phyloP scores from a whole-genome alignment of 2,888 invertebrate genomes.

The Scelioninae gen. 2 region DNA sequence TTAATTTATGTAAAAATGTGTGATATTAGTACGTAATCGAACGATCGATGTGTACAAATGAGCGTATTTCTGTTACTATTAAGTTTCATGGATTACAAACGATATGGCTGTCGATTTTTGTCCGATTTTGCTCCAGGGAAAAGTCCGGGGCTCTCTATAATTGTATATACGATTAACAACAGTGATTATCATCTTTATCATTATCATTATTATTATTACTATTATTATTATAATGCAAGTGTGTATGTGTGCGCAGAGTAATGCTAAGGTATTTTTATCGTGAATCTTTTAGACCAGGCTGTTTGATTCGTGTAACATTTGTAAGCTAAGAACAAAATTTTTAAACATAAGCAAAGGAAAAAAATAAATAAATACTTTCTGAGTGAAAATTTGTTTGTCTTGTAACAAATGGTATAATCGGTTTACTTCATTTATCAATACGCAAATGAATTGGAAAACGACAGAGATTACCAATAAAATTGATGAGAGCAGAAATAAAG shows the following conservation, averaged over 20 bases:
- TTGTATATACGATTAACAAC: conserved; percentile 3
- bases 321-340: conserved; percentile 1
- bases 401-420: too few relatives aligned
- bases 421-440: too few relatives aligned
- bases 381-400: too few relatives aligned
- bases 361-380: neutral
- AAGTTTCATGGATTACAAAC: conserved; percentile 12
- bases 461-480: too few relatives aligned
- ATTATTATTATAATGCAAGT: conserved; percentile 5
- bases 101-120: neutral
- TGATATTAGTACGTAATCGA: conserved; percentile 18
- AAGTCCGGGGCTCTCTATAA: neutral
- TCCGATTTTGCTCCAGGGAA: neutral
- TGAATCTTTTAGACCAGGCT: conserved; percentile 10
- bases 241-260: conserved; percentile 13
- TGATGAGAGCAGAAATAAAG: too few relatives aligned
- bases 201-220: too few relatives aligned
- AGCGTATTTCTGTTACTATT: conserved; percentile 22
- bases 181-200: too few relatives aligned
- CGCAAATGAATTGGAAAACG: too few relatives aligned
- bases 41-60: conserved; percentile 19
- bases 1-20: conserved; percentile 19
- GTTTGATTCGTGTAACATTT: conserved; percentile 12
- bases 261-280: conserved; percentile 8
- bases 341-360: neutral